Evolutionary conservation across 2,888 invertebrate genomes (phyloP), one percentile per base, ranked within the genome.

Genomic region (Polydrusus tereticollis): DNA sequence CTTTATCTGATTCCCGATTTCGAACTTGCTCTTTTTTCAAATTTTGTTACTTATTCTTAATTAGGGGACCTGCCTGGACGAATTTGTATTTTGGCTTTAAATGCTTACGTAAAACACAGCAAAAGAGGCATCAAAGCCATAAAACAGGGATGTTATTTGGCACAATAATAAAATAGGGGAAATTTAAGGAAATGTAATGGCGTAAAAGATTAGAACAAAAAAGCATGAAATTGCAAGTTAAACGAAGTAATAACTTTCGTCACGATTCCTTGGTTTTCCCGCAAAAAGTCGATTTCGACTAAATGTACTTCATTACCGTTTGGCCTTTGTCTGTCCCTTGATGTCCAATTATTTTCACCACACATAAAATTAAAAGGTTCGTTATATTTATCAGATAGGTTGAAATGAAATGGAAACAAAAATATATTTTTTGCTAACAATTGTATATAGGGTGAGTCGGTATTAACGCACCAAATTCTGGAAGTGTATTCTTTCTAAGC

Each of bases 191-290:
- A 63, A 69, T 55, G 63, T 63, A 63, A 69, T 69, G 69, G 63
- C 69, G 69, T 69, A 69, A 69, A 69, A 69, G 69, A 69, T 69
- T 69, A 69, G 69, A 63, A 63, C 63, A 43, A 69, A 69, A 69
- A 69, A 69, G 69, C 69, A 69, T 63, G 69, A 69, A 69, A 69
- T 69, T 69, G 63, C 69, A 69, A 69, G 55, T 69, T 69, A 63
- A 69, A 69, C 69, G 69, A 69, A 69, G 69, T 69, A 63, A 69
- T 69, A 63, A 57, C 69, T 69, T 69, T 45, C 63, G 55, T 69
- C 69, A 62, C 63, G 69, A 63, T 69, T 55, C 50, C 63, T 69
- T 62, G 69, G 57, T 69, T 69, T 20, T 63, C 20, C 62, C 63
- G 63, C 62, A 69, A 69, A 69, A 63, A 69, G 63, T 63, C 63